A percentile compares a stretch with the other conserved stretches of the same genome.
Conservation (phyloP, 2,888 invertebrate genomes). For the Dolomedes plantarius region DNA sequence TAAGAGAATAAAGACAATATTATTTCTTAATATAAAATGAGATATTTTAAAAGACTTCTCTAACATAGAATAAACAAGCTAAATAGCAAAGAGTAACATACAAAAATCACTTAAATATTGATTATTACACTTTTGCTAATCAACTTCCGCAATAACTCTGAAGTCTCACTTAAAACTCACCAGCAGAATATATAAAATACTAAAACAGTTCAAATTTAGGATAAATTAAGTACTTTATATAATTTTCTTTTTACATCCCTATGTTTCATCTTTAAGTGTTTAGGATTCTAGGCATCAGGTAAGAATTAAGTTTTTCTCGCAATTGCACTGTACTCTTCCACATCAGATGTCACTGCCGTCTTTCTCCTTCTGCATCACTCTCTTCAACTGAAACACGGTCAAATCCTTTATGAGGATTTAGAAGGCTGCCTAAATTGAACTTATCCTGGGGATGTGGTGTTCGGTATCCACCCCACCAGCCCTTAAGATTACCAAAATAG, state of each 20-base stretch:
- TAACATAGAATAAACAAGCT: no score
- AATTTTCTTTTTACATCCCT: no score
- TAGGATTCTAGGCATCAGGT: neutral
- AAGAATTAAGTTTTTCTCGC: conserved; percentile 61
- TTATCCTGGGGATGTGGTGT: conserved; percentile 70
- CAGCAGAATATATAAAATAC: no score
- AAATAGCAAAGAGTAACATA: no score
- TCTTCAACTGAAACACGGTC: conserved; percentile 83
- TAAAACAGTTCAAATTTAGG: no score
- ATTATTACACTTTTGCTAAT: neutral
- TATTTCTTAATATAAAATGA: no score
- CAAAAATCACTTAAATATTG: no score
- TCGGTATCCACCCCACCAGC: conserved; percentile 70
- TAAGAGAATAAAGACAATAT: no score
- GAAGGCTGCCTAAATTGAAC: conserved; percentile 76
- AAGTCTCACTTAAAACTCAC: no score
- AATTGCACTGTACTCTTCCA: conserved; percentile 72
- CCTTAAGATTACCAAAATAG: conserved; percentile 66
- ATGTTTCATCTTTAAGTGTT: neutral
- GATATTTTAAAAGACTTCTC: no score
- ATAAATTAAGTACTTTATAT: neutral
- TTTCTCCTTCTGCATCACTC: conserved; percentile 81
- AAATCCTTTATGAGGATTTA: conserved; percentile 81
- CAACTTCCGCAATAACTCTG: no score
- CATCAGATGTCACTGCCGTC: conserved; percentile 72